Base-by-base conservation (phyloP, 2,888 invertebrate species). In the Vesta saturnalis region DNA sequence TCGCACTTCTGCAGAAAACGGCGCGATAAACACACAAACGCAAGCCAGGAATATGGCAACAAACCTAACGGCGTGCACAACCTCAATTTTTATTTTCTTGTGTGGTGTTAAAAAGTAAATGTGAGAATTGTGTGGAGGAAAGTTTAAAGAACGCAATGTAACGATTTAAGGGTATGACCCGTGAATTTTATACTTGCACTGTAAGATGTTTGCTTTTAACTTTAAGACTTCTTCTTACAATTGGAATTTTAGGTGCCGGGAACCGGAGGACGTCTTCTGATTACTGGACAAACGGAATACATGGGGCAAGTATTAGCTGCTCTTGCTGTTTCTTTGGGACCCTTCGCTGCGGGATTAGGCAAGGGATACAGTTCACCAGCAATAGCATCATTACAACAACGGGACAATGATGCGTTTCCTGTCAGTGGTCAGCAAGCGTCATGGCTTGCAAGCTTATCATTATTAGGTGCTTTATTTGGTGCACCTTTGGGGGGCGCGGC, bases 291-390 rank as follows among this genome's bases (percentile, higher is more conserved):
- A 70, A 79, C 82, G 6, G 80, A 82, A 74, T 83, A 82, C 70
- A 66, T 81, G 19, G 83, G 83, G 39, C 87, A 94, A 91, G 89
- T 93, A 72, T 83, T 93, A 78, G 93, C 94, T 59, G 92, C 93
- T 1, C 84, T 94, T 57, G 93, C 92, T 0, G 91, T 94, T 56
- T 92, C 92, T 3, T 86, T 94, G 78, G 94, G 94, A 8, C 92
- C 93, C 14, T 89, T 94, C 75, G 91, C 93, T 1, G 92, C 92
- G 0, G 94, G 93, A 0, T 86, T 94, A 59, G 92, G 92, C 72
- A 93, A 93, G 82, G 93, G 93, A 6, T 94, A 94, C 86, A 93
- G 92, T 83, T 93, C 93, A 0, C 93, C 94, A 0, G 93, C 93
- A 1, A 88, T 94, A 71, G 93, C 92, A 15, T 93, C 93, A 0